Evolutionary conservation across 2,888 invertebrate genomes (phyloP), one percentile per base, ranked within the genome.

Genomic region (Apodemia duryi): DNA sequence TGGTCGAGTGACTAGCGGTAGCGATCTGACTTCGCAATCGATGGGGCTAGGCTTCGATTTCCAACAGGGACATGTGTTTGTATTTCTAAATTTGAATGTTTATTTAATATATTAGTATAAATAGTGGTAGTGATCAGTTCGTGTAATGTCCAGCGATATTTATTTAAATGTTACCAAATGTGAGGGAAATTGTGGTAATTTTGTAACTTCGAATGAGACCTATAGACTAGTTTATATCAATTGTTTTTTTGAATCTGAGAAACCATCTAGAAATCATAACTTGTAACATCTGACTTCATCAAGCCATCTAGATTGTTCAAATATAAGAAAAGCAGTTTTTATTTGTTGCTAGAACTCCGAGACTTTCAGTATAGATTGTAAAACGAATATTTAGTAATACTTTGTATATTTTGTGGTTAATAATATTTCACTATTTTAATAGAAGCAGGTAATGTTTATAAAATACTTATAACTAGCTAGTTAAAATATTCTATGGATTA

Each of bases 261-360:
- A 80, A 80, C 87, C 88, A 84, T 77, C 86, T 87, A 83, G 86
- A 85, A 80, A 70, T 73, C 69, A 69, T 67, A 66, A 63, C 54
- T 57, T 32, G 11, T 57, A 57, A 57, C 32, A 70, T 70, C 71
- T 73, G 74, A 78, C 77, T 72, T 73, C 76, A 73, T 72, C 72
- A 64, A 74, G 72, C 87, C 85, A 80, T 78, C 86, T 82, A 75
- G 87, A 84, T 86, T 79, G 72, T 65, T 11, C 61, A 72, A 75
- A 73, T 74, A 74, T 74, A 72, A 78, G 73, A 75, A 73, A 67
- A 69, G 67, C 29, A 32, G 10, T 9, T 51, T 35, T 65, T 63
- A 21, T 61, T 43, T n/a, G 49, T 70, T 69, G 66, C 64, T 66
- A 67, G 67, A 70, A 69, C 10, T 57, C 29, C 13, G 28, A 57